These are phyloP conservation scores for Probaryconus sp. DNA, from an alignment of 1,140 invertebrate genomes.

Conservation along the genomic window DNA sequence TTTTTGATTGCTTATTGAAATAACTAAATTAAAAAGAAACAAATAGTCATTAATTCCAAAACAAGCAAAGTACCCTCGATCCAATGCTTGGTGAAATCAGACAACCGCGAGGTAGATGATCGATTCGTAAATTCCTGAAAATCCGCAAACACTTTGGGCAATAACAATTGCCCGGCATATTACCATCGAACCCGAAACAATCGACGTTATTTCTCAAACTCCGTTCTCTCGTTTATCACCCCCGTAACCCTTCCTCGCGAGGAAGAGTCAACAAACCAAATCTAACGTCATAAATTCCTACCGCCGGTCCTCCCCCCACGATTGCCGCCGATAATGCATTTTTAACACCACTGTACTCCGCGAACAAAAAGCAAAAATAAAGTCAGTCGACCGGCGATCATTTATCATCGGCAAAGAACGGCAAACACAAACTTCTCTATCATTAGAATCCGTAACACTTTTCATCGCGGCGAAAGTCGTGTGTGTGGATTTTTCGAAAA, in stretches of 20 bases:
- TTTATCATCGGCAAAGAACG: constrained; percentile 15
- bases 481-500: constrained; percentile 5
- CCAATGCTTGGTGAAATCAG: no score
- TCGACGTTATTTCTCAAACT: constrained; percentile 48
- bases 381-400: not conserved
- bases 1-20: no score
- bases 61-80: no score
- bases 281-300: constrained; percentile 47
- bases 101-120: no score
- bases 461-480: constrained; percentile 7
- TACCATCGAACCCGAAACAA: constrained; percentile 21
- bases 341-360: constrained; percentile 15
- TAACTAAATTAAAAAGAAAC: no score
- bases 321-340: constrained; percentile 32
- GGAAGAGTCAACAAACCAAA: constrained; percentile 42
- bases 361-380: constrained; percentile 1
- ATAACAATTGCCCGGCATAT: constrained; percentile 30
- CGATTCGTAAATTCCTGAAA: constrained; percentile 34
- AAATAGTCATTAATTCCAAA: no score
- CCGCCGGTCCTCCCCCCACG: no score
- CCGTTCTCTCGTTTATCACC: constrained; percentile 43
- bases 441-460: constrained; percentile 35
- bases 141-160: constrained; percentile 30
- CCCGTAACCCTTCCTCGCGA: constrained; percentile 35
- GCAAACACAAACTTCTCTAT: constrained; percentile 43